phyloP scores from a whole-genome alignment of 1,140 invertebrate species.

The Asobara japonica region DNA sequence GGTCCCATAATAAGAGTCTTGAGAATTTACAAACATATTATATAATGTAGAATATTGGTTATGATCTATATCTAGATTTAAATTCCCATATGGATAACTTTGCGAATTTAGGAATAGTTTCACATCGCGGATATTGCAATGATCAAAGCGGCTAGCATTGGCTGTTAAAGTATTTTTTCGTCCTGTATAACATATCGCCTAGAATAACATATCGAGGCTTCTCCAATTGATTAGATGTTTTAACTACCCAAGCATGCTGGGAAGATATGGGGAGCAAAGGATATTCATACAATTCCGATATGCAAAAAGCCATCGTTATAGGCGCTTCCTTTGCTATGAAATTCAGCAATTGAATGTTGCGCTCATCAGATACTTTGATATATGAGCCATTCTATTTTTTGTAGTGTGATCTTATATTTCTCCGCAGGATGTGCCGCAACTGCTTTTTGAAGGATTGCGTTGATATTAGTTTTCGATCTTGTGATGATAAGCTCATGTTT shows the following conservation, averaged over 20 bases:
- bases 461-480: conserved; percentile 42
- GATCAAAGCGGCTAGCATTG: no score
- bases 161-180: no score
- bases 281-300: no score
- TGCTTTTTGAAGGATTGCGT: conserved; percentile 11
- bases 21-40: conserved; percentile 45
- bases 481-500: conserved; percentile 58
- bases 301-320: no score
- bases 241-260: no score
- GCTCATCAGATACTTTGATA: conserved; percentile 22
- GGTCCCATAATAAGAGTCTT: conserved; percentile 32
- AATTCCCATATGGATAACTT: no score
- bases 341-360: not conserved
- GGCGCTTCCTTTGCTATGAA: conserved; percentile 32
- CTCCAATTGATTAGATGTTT: no score
- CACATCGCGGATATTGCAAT: no score
- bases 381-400: conserved; percentile 18
- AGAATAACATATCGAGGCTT: not conserved
- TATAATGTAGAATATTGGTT: conserved; percentile 45
- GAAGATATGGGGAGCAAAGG: no score
- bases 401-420: not conserved
- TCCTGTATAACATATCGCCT: not conserved
- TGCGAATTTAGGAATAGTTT: no score
- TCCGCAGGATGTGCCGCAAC: not conserved
- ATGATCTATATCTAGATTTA: conserved; percentile 42